Conservation (phyloP, 37 sponge, comb jelly and placozoan species). For the Axinella damicornis region DNA sequence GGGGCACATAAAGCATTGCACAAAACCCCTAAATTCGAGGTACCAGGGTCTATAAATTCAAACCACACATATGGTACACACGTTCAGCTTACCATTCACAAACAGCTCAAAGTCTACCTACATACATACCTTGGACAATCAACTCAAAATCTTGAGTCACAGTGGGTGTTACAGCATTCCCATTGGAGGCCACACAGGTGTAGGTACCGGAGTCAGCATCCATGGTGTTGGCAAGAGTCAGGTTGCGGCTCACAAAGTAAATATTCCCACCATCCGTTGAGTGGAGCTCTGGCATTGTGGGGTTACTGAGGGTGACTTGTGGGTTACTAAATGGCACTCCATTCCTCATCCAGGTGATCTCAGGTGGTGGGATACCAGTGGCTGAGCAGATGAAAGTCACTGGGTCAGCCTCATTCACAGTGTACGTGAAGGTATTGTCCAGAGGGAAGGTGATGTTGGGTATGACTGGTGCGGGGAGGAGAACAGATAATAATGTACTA, state of each 20-base stretch:
- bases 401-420: constrained; percentile 26
- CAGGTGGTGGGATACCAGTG: constrained; percentile 70
- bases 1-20: background rate
- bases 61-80: too few species aligned
- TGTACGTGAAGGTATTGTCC: background rate
- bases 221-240: background rate
- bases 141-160: background rate
- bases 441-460: too few species aligned
- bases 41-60: too few species aligned
- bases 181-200: constrained; percentile 50
- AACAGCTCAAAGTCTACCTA: too few species aligned
- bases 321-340: too few species aligned
- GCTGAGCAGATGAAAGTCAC: constrained; percentile 64
- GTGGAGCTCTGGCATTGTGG: too few species aligned
- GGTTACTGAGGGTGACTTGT: too few species aligned
- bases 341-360: constrained; percentile 32
- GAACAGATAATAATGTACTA: too few species aligned
- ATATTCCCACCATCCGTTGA: too few species aligned
- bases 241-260: background rate
- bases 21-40: too few species aligned
- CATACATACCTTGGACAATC: constrained; percentile 45
- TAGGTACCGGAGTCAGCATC: constrained; percentile 54
- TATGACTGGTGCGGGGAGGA: too few species aligned
- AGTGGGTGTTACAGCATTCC: background rate
- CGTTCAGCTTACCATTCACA: too few species aligned